phyloP scores from a whole-genome alignment of 2,113 vertebrate genomes.

The Coryphaenoides rupestris region DNA sequence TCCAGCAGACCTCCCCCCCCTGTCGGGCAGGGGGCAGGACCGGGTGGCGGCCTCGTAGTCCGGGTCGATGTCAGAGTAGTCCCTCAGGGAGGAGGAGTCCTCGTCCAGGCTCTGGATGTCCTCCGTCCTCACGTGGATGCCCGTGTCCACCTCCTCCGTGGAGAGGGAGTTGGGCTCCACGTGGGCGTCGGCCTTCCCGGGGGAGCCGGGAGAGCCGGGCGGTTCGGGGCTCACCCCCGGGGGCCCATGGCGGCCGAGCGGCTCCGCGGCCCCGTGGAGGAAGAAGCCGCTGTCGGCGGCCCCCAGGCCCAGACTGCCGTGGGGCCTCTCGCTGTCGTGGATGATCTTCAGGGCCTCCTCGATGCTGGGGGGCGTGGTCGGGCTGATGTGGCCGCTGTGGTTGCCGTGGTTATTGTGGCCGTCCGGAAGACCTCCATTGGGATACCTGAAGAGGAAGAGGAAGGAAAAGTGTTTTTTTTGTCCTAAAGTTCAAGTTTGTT shows the following conservation, averaged over 20 bases:
- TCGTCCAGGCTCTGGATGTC: slow-evolving; percentile 96
- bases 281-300: slow-evolving; percentile 85
- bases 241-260: slow-evolving; percentile 34
- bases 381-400: slow-evolving; percentile 62
- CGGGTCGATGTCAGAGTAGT: slow-evolving; percentile 93
- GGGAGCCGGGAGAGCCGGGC: too few relatives aligned
- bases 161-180: slow-evolving; percentile 81
- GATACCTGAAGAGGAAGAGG: slow-evolving; percentile 61
- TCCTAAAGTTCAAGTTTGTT: too few relatives aligned
- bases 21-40: slow-evolving; percentile 60
- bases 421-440: slow-evolving; percentile 79
- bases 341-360: slow-evolving; percentile 96
- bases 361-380: slow-evolving; percentile 84
- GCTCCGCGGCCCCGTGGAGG: slow-evolving; percentile 77
- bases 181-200: slow-evolving; percentile 71
- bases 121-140: slow-evolving; percentile 94
- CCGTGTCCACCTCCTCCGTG: slow-evolving; percentile 94
- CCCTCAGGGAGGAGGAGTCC: slow-evolving; percentile 91
- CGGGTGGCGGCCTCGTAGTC: slow-evolving; percentile 79
- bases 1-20: neutral
- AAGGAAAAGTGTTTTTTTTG: neutral
- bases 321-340: slow-evolving; percentile 83
- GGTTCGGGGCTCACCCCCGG: slow-evolving; percentile 45
- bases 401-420: slow-evolving; percentile 63
- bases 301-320: slow-evolving; percentile 69